Evolutionary conservation across 2,113 vertebrate genomes (phyloP).

Genomic region (Notothenia rossii): DNA sequence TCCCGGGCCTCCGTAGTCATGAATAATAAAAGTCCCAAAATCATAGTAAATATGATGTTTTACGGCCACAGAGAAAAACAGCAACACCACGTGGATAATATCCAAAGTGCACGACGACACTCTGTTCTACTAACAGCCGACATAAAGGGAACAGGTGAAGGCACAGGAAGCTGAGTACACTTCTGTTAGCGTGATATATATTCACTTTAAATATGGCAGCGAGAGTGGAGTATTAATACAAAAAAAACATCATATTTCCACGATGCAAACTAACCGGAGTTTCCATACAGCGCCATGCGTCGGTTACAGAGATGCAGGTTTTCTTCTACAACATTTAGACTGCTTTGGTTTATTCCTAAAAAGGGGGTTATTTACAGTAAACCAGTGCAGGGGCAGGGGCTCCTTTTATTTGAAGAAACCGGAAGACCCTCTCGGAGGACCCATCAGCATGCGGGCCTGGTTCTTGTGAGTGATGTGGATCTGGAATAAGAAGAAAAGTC

Average conservation of each 20-base stretch:
- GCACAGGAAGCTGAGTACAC: constrained; percentile 68
- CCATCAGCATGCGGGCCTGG: constrained; percentile 92
- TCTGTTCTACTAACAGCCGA: constrained; percentile 41
- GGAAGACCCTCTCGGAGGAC: constrained; percentile 85
- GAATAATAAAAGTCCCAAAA: neutral
- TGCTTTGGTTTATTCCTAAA: neutral
- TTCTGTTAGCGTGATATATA: constrained; percentile 24
- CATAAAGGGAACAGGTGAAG: constrained; percentile 58
- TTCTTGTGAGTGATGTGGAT: constrained; percentile 95
- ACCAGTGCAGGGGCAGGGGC: neutral
- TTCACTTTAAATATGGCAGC: constrained; percentile 36
- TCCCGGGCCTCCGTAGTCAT: no score
- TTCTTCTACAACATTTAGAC: constrained; percentile 13
- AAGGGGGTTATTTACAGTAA: constrained; percentile 59
- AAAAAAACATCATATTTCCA: constrained; percentile 38
- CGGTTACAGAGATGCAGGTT: constrained; percentile 39
- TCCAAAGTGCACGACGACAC: constrained; percentile 30
- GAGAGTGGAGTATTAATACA: constrained; percentile 27
- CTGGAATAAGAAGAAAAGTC: constrained; percentile 71
- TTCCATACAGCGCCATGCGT: constrained; percentile 61
- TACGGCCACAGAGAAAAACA: constrained; percentile 54
- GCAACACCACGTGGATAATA: constrained; percentile 63
- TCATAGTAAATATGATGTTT: neutral
- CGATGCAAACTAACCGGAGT: constrained; percentile 52
- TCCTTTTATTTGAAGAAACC: constrained; percentile 87